These are phyloP conservation scores for Stratiomys singularior DNA, from an alignment of 2,888 invertebrate species.

Conservation along the genomic window DNA sequence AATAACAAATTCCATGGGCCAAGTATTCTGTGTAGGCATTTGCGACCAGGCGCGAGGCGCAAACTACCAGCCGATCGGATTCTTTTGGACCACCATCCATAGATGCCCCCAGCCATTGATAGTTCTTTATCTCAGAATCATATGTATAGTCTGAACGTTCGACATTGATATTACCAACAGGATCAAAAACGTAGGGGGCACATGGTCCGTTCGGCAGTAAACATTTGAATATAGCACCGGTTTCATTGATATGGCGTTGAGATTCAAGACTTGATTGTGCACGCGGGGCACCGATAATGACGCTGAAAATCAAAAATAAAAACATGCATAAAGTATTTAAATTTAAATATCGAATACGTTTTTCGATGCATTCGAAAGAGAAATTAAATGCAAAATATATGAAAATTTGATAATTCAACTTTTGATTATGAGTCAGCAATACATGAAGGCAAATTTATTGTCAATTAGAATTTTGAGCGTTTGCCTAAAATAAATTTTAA, in stretches of 20 bases:
- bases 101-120: constrained; percentile 68
- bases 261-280: constrained; percentile 66
- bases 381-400: no score
- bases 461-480: no score
- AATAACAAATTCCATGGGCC: constrained; percentile 66
- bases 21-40: constrained; percentile 59
- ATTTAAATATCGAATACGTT: no score
- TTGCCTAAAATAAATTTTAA: no score
- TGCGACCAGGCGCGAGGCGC: constrained; percentile 63
- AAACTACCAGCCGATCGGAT: constrained; percentile 64
- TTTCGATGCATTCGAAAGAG: no score
- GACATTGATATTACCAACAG: constrained; percentile 59
- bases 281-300: constrained; percentile 69
- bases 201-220: constrained; percentile 59
- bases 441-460: no score
- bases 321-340: neutral
- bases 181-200: constrained; percentile 63
- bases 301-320: constrained; percentile 58
- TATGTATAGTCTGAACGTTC: constrained; percentile 59
- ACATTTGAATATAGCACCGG: constrained; percentile 70
- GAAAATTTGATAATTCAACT: no score
- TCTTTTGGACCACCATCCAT: constrained; percentile 66
- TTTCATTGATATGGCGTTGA: constrained; percentile 64
- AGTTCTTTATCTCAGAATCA: constrained; percentile 64
- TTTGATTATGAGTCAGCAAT: no score